Percentiles rank a stretch among this genome's conserved stretches.
phyloP scores from a whole-genome alignment of 1,140 invertebrate genomes.

The Drosophila jambulina region DNA sequence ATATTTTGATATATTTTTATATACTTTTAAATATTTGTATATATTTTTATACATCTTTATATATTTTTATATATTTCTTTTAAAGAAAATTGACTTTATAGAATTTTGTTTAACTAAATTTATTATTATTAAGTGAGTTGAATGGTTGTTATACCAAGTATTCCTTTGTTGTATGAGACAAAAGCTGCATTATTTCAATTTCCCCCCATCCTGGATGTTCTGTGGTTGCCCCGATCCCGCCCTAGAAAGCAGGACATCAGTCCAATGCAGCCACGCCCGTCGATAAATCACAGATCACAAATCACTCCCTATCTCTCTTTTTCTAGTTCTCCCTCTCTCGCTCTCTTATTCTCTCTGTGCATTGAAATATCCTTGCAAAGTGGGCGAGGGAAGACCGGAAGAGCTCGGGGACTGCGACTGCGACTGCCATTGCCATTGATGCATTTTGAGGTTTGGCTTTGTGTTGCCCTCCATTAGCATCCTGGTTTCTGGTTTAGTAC shows the following conservation, averaged over 20 bases:
- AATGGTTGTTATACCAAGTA: background rate
- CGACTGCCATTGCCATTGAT: constrained; percentile 32
- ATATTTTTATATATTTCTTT: too few species aligned
- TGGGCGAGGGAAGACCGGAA: constrained; percentile 42
- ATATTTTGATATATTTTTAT: background rate
- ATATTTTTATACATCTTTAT: too few species aligned
- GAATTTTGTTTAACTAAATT: background rate
- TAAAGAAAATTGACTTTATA: too few species aligned
- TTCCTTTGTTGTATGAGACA: background rate
- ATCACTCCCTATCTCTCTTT: background rate
- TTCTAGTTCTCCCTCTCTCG: background rate
- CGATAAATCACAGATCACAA: constrained; percentile 53
- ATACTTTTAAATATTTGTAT: background rate
- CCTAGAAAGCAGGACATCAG: constrained; percentile 4
- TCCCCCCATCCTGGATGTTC: background rate
- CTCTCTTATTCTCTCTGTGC: background rate
- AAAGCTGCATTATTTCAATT: background rate
- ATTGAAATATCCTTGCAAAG: background rate
- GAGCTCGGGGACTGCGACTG: constrained; percentile 11
- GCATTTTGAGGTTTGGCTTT: constrained; percentile 71
- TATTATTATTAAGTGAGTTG: background rate
- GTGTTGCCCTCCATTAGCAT: constrained; percentile 66
- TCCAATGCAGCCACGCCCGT: constrained; percentile 19
- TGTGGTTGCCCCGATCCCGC: constrained; percentile 42
- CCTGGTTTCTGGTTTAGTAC: constrained; percentile 25